These are phyloP conservation scores for Nemopilema nomurai DNA, from an alignment of 30 jellyfish, hydroid and myxozoan genomes.

Conservation along the genomic window DNA sequence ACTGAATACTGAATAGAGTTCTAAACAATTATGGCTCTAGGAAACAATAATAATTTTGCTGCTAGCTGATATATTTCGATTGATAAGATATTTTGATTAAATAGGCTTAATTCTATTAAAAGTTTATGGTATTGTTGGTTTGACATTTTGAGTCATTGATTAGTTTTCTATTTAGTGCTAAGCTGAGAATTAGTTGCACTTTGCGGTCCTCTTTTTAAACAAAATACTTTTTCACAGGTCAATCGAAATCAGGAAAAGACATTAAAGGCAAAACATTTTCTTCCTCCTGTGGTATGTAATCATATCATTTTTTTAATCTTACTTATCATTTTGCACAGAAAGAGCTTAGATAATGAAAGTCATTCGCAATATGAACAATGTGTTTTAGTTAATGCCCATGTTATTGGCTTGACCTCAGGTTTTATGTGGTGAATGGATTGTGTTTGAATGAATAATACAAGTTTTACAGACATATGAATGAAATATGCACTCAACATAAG, in stretches of 20 bases:
- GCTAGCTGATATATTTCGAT: too few species aligned
- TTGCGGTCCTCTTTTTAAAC: neutral
- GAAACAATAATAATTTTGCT: too few species aligned
- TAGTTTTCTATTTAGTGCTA: neutral
- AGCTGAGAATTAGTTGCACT: neutral
- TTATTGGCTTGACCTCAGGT: neutral
- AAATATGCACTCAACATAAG: too few species aligned
- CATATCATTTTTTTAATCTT: neutral
- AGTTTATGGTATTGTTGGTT: too few species aligned
- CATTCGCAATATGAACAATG: neutral
- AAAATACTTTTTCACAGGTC: constrained; percentile 46
- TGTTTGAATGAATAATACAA: neutral
- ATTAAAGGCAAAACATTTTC: constrained; percentile 72
- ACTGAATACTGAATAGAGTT: too few species aligned
- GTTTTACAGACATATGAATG: neutral
- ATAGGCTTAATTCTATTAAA: too few species aligned
- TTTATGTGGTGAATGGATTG: neutral
- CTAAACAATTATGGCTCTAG: too few species aligned
- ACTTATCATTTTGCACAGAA: neutral
- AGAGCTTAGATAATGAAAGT: neutral
- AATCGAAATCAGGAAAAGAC: constrained; percentile 61
- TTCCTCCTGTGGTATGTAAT: constrained; percentile 77
- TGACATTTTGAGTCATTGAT: too few species aligned
- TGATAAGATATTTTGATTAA: too few species aligned
- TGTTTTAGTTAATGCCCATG: neutral